phyloP scores from a whole-genome alignment of 2,797 vertebrate species.

The Lutjanus argentimaculatus region DNA sequence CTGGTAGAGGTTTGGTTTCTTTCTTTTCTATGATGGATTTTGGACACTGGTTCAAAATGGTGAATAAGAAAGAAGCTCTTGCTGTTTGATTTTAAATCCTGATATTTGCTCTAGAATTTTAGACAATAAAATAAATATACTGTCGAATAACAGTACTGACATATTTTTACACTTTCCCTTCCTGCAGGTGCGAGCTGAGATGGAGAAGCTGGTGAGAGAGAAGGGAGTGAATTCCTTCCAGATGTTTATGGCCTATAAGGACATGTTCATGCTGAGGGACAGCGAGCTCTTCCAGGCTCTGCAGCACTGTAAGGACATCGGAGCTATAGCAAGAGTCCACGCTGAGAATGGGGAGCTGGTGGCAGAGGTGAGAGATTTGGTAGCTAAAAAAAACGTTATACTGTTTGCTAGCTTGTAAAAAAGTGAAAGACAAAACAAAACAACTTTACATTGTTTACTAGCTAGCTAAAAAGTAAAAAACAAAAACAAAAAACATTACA shows the following conservation, averaged over 20 bases:
- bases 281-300: slow-evolving; percentile 95
- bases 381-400: too few relatives aligned
- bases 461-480: too few relatives aligned
- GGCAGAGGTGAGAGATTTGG: slow-evolving; percentile 87
- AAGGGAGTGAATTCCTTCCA: slow-evolving; percentile 98
- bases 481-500: too few relatives aligned
- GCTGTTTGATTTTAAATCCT: background rate
- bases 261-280: slow-evolving; percentile 96
- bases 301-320: slow-evolving; percentile 94
- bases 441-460: too few relatives aligned
- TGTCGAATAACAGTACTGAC: too few relatives aligned
- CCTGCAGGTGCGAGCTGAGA: slow-evolving; percentile 92
- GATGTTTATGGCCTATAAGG: slow-evolving; percentile 99
- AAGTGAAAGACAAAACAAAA: too few relatives aligned
- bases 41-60: background rate
- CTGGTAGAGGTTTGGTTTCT: too few relatives aligned
- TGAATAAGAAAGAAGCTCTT: background rate
- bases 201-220: slow-evolving; percentile 95
- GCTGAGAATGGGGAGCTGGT: slow-evolving; percentile 98
- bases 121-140: too few relatives aligned
- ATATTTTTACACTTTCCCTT: background rate
- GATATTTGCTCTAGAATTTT: too few relatives aligned
- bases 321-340: slow-evolving; percentile 94
- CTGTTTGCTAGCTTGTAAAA: too few relatives aligned
- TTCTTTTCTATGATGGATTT: too few relatives aligned